A percentile compares a stretch with the other conserved stretches of the same genome.
Evolutionary conservation across 2,888 invertebrate species (phyloP).

Genomic region (Girardia tigrina): DNA sequence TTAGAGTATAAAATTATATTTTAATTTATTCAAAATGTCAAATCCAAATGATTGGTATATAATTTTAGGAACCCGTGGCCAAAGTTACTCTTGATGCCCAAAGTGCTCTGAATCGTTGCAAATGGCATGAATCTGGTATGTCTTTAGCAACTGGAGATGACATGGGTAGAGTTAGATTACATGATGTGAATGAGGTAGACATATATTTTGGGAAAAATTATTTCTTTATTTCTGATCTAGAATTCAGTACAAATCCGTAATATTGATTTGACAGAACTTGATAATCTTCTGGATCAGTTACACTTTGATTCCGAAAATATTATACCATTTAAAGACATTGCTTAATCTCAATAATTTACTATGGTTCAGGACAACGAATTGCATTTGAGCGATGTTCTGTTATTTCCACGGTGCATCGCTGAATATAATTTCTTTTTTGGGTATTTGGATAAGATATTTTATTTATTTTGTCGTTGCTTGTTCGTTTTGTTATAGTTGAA

Average conservation of each 20-base stretch:
- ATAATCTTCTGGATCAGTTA: neutral
- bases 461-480: no score
- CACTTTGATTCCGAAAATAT: neutral
- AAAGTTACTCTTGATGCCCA: slow-evolving; percentile 67
- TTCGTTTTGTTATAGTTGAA: no score
- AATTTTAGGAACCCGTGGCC: slow-evolving; percentile 67
- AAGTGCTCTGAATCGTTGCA: slow-evolving; percentile 76
- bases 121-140: slow-evolving; percentile 83
- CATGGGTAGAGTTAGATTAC: slow-evolving; percentile 80
- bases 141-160: slow-evolving; percentile 87
- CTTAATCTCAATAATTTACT: no score
- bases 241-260: neutral
- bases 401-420: no score
- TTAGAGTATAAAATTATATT: no score
- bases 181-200: slow-evolving; percentile 77
- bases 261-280: neutral
- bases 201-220: no score
- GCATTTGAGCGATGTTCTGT: no score
- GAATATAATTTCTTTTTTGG: no score
- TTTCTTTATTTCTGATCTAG: neutral
- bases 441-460: no score
- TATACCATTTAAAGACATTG: neutral
- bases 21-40: no score
- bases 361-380: no score
- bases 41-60: no score